Evolutionary conservation across 2,113 vertebrate species (phyloP).

Genomic region (Ariopsis seemanni): DNA sequence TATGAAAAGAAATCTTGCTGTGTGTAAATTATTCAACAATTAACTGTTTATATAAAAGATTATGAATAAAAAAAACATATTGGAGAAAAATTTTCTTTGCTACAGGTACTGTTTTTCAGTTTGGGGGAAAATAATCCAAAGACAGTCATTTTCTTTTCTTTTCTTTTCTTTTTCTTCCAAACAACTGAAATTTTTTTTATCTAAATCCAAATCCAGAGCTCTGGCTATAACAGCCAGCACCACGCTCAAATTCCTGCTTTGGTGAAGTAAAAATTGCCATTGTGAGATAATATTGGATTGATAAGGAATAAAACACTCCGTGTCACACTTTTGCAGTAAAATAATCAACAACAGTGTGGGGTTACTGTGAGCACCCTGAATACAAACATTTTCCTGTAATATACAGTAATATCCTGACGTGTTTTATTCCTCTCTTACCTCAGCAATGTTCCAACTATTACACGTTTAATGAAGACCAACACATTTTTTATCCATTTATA

Average conservation of each 20-base stretch:
- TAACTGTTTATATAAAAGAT: slow-evolving; percentile 97
- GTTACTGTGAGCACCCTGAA: no score
- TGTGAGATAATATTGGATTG: background rate
- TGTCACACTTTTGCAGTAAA: background rate
- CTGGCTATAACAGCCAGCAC: background rate
- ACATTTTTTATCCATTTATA: background rate
- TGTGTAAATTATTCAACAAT: slow-evolving; percentile 96
- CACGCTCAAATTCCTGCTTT: background rate
- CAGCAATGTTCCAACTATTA: no score
- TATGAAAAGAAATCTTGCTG: slow-evolving; percentile 80
- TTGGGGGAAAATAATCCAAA: background rate
- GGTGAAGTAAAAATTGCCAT: background rate
- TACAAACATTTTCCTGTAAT: no score
- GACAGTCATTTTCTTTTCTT: background rate
- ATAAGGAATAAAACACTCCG: background rate
- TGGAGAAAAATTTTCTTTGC: slow-evolving; percentile 59
- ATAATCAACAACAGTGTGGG: no score
- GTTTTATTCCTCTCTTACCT: no score
- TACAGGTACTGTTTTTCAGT: background rate
- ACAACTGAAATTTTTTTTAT: background rate
- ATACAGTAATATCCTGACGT: no score
- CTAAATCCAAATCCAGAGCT: background rate
- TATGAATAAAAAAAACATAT: slow-evolving; percentile 92
- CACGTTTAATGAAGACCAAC: background rate
- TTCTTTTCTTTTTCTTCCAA: background rate